Conservation (phyloP, 2,113 vertebrate species). For the Garra rufa region DNA sequence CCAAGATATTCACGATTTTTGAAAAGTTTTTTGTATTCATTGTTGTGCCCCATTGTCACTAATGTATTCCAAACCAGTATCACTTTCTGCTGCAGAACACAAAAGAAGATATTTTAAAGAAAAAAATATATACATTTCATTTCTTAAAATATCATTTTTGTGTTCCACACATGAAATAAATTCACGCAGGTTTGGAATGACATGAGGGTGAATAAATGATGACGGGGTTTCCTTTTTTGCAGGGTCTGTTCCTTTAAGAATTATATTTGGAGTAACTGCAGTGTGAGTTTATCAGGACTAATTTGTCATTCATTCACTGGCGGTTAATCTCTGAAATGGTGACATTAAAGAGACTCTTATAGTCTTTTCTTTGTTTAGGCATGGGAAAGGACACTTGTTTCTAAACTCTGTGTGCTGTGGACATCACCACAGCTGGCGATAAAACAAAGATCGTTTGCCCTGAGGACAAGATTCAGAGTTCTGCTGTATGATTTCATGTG, state of each 20-base stretch:
- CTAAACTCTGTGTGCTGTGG: neutral
- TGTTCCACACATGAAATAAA: neutral
- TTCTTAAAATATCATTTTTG: neutral
- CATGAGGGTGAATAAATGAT: too few relatives aligned
- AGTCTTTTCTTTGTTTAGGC: conserved; percentile 22
- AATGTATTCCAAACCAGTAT: neutral
- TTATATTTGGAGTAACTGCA: conserved; percentile 50
- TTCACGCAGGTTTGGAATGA: neutral
- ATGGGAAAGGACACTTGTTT: conserved; percentile 26
- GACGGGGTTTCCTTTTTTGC: conserved; percentile 23
- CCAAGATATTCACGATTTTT: neutral
- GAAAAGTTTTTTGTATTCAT: neutral
- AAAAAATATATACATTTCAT: neutral
- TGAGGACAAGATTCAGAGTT: conserved; percentile 2
- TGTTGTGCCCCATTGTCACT: neutral
- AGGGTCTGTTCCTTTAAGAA: neutral
- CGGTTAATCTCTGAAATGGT: conserved; percentile 53
- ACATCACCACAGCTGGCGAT: neutral
- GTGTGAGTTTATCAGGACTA: conserved; percentile 53
- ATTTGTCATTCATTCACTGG: conserved; percentile 49
- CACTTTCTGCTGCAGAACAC: neutral
- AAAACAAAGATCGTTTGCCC: neutral
- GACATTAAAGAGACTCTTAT: conserved; percentile 12
- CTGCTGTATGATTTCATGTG: conserved; percentile 32
- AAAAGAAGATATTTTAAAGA: neutral